These are phyloP conservation scores for Scaptomyza polygonia DNA, from an alignment of 2,888 invertebrate genomes.

Conservation along the genomic window DNA sequence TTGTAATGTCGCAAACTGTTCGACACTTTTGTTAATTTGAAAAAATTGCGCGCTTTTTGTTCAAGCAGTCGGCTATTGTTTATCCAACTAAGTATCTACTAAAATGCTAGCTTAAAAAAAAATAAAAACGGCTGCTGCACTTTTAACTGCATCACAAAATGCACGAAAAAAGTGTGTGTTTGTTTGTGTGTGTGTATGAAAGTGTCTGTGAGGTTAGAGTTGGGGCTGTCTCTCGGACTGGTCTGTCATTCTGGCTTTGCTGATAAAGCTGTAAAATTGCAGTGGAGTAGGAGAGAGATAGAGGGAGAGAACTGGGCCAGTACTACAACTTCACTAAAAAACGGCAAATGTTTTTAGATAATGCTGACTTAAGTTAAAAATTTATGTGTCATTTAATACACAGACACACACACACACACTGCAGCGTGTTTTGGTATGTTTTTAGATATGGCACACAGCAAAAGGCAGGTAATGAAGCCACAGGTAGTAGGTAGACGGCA, in stretches of 20 bases:
- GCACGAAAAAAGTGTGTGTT: neutral
- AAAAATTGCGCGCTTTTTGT: conserved; percentile 46
- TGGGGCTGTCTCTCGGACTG: conserved; percentile 20
- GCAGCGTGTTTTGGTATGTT: conserved; percentile 41
- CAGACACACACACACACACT: conserved; percentile 20
- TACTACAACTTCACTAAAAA: conserved; percentile 10
- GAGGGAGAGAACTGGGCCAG: conserved; percentile 44
- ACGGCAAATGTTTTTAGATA: conserved; percentile 55
- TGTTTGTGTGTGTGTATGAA: conserved; percentile 8
- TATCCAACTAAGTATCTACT: conserved; percentile 26
- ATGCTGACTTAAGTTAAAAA: conserved; percentile 68
- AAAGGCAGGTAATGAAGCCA: conserved; percentile 62
- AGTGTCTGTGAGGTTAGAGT: conserved; percentile 22
- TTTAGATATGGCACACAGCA: conserved; percentile 45
- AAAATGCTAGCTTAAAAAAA: conserved; percentile 3
- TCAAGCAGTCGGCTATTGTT: conserved; percentile 47
- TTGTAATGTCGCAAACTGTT: too few relatives aligned
- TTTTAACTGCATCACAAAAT: conserved; percentile 16
- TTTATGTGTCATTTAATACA: conserved; percentile 69
- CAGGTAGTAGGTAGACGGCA: conserved; percentile 68
- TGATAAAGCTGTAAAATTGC: conserved; percentile 39
- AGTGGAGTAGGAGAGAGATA: conserved; percentile 2
- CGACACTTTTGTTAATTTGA: conserved; percentile 35
- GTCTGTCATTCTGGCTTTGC: conserved; percentile 9
- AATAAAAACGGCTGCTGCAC: conserved; percentile 31